Evolutionary conservation across 2,113 vertebrate genomes (phyloP), one percentile per base, ranked within the genome.

Genomic region (Numenius arquata): DNA sequence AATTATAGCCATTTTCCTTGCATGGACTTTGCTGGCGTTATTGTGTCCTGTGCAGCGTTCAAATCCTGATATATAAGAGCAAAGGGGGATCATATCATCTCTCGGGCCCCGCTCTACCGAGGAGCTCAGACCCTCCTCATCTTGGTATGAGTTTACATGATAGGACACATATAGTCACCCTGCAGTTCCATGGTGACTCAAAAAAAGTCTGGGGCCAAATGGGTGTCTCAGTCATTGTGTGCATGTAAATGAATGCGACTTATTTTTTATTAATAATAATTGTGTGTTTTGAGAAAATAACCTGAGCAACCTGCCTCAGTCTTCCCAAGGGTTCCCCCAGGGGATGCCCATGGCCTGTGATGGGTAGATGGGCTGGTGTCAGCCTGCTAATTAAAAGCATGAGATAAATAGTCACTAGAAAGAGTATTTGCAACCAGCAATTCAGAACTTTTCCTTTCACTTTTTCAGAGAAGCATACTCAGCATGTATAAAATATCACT

Each of bases 381-480:
- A 59, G 9, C 15, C 52, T 81, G 53, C 66, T 47, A 32, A 26
- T 27, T 29, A 74, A 70, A 75, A 82, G 48, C 98, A 98, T 93
- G 99, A 98, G 94, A 98, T 98, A 26, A 99, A 97, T 84, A 99
- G 15, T 98, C 98, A 74, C 98, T 98, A 79, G 99, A 99, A 70
- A 17, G 98, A 98, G 36, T 98, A 98, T 94, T 99, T 99, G 34
- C 98, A 88, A 47, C 98, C 40, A 91, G 30, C 18, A 48, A 53
- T 19, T 45, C 74, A 73, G 48, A 93, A n/a, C 11, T 59, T 80
- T 62, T 67, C 22, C 32, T 85, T 63, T 23, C 4, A 27, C 32
- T 36, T 79, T 75, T 89, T 45, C n/a, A 66, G 48, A 72, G 34
- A 47, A 40, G 6, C 27, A 30, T 61, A 34, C 21, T 85, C 71